These are phyloP conservation scores for Notocelia uddmanniana DNA, from an alignment of 2,888 invertebrate species.

Conservation along the genomic window DNA sequence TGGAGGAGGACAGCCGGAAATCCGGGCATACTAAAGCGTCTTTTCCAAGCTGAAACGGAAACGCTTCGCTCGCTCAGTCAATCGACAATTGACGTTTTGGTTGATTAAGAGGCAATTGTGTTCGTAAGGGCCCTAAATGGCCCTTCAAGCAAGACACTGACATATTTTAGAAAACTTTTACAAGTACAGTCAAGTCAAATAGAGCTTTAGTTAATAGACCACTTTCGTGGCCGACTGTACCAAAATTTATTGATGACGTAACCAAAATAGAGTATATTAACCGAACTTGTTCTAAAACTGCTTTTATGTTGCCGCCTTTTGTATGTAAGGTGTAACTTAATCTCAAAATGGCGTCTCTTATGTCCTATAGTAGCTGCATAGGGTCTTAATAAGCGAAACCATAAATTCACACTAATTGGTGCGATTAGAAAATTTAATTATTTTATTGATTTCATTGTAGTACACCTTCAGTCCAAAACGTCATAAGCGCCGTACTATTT, in stretches of 20 bases:
- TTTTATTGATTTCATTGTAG: slow-evolving; percentile 52
- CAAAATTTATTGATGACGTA: not conserved
- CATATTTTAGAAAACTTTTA: no score
- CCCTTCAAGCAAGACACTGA: no score
- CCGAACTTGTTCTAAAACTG: not conserved
- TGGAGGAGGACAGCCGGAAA: no score
- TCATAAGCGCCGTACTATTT: not conserved
- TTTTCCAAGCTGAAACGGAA: no score
- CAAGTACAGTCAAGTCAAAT: no score
- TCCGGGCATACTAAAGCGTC: no score
- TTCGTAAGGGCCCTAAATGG: no score
- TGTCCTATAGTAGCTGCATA: not conserved
- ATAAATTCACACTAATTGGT: slow-evolving; percentile 51
- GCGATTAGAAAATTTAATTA: slow-evolving; percentile 51
- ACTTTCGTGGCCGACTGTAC: no score
- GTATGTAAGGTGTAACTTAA: not conserved
- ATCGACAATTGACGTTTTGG: no score
- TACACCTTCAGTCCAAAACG: not conserved
- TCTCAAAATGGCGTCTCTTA: not conserved
- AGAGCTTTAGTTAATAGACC: no score
- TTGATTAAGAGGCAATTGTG: no score
- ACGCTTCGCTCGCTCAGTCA: no score
- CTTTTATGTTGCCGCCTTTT: slow-evolving; percentile 19
- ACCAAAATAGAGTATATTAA: not conserved
- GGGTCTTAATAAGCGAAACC: slow-evolving; percentile 49